A percentile compares a stretch with the other conserved stretches of the same genome.
These are phyloP conservation scores for Microtus oregoni DNA, from an alignment of 2,113 vertebrate genomes.

Conservation along the genomic window DNA sequence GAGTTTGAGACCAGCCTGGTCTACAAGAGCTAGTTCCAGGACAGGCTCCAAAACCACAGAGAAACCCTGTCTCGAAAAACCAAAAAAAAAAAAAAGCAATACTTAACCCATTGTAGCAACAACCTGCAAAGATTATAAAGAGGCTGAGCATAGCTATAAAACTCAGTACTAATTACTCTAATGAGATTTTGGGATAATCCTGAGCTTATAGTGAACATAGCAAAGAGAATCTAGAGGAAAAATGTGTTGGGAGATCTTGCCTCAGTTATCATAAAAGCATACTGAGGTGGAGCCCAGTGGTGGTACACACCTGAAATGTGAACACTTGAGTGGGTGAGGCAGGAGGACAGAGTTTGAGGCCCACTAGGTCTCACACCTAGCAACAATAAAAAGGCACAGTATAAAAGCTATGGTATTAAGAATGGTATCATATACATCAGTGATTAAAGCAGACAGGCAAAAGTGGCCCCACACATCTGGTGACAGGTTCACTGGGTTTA, in stretches of 20 bases:
- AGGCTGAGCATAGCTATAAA: not conserved
- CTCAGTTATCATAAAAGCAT: not conserved
- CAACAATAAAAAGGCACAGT: not conserved
- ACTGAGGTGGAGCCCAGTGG: not conserved
- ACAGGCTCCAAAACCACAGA: no score
- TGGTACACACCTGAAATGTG: not conserved
- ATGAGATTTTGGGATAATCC: not conserved
- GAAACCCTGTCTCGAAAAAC: no score
- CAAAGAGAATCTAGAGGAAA: not conserved
- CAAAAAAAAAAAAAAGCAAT: not conserved
- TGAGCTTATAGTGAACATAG: not conserved
- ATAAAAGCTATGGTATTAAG: slow-evolving; percentile 12
- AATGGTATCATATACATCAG: not conserved
- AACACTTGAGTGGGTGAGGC: not conserved
- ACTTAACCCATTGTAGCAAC: not conserved
- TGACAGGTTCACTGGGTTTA: not conserved
- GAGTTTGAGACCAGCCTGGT: no score
- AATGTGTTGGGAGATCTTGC: not conserved
- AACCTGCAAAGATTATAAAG: not conserved
- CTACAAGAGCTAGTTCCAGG: no score
- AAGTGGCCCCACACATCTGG: not conserved
- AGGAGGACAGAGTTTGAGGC: not conserved
- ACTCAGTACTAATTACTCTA: not conserved
- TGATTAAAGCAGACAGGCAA: not conserved
- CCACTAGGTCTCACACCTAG: not conserved